These are phyloP conservation scores for Dioctria linearis DNA, from an alignment of 2,888 invertebrate genomes.

Conservation along the genomic window DNA sequence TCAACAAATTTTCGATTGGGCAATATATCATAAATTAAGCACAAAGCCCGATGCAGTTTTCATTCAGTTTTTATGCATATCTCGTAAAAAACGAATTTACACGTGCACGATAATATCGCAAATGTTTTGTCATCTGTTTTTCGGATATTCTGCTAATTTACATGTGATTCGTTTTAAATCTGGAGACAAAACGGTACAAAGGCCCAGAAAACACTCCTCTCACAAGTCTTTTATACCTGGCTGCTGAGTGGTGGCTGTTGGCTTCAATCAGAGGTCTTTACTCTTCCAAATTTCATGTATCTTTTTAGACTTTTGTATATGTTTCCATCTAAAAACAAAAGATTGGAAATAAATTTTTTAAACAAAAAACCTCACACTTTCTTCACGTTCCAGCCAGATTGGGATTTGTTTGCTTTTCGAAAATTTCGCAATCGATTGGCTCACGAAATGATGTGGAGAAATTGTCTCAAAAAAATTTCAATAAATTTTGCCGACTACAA, in stretches of 20 bases:
- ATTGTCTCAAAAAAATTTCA: not conserved
- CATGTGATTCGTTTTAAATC: constrained; percentile 20
- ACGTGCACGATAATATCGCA: constrained; percentile 15
- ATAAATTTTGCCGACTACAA: no score
- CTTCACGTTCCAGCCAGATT: not conserved
- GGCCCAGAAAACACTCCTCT: constrained; percentile 24
- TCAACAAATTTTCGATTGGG: constrained; percentile 23
- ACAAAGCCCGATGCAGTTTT: constrained; percentile 14
- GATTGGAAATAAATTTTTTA: not conserved
- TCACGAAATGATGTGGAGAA: no score
- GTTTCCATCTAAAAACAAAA: constrained; percentile 4
- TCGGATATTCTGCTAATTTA: constrained; percentile 16
- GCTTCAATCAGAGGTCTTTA: constrained; percentile 12
- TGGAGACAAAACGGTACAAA: constrained; percentile 33
- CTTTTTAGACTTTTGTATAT: no score
- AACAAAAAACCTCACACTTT: not conserved
- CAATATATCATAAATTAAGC: constrained; percentile 39
- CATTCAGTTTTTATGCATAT: constrained; percentile 28
- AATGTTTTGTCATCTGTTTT: constrained; percentile 9
- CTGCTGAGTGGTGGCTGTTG: not conserved
- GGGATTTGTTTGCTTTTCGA: no score
- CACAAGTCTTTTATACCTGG: not conserved
- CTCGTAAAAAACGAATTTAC: constrained; percentile 8
- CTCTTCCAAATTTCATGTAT: not conserved
- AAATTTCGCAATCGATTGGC: no score